phyloP scores from a whole-genome alignment of 2,888 invertebrate genomes.

The Macrophya annulata region DNA sequence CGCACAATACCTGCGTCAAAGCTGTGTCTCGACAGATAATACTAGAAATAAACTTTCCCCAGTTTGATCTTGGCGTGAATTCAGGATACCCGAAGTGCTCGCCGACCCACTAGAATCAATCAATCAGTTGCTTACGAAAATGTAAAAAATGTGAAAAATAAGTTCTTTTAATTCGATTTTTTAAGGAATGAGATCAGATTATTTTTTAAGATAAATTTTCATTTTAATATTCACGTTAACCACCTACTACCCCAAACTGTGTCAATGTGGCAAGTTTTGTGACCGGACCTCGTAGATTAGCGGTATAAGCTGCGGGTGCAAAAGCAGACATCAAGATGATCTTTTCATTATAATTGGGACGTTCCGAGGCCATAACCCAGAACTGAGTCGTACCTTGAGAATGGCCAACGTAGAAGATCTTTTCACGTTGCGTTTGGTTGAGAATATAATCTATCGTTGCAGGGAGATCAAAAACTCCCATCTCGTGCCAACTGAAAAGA shows the following conservation, averaged over 20 bases:
- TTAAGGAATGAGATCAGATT: not conserved
- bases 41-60: conserved; percentile 75
- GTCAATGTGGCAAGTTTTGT: conserved; percentile 74
- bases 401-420: conserved; percentile 82
- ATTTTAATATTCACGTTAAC: not conserved
- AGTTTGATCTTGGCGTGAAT: conserved; percentile 71
- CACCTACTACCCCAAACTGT: conserved; percentile 76
- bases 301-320: conserved; percentile 76
- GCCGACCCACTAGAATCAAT: conserved; percentile 72
- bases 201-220: not conserved
- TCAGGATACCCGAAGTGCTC: conserved; percentile 77
- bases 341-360: conserved; percentile 74
- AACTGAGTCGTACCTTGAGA: conserved; percentile 81
- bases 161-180: not conserved
- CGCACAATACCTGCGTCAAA: conserved; percentile 72
- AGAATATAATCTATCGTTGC: conserved; percentile 81
- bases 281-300: conserved; percentile 75
- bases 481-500: conserved; percentile 75
- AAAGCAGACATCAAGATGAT: conserved; percentile 73
- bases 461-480: conserved; percentile 82
- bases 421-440: conserved; percentile 74
- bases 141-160: not conserved
- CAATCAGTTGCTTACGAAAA: not conserved
- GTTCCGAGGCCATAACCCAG: conserved; percentile 76
- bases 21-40: conserved; percentile 71